A percentile compares a stretch with the other conserved stretches of the same genome.
Conservation (phyloP, 2,797 vertebrate genomes). For the Phalanger gymnotis region DNA sequence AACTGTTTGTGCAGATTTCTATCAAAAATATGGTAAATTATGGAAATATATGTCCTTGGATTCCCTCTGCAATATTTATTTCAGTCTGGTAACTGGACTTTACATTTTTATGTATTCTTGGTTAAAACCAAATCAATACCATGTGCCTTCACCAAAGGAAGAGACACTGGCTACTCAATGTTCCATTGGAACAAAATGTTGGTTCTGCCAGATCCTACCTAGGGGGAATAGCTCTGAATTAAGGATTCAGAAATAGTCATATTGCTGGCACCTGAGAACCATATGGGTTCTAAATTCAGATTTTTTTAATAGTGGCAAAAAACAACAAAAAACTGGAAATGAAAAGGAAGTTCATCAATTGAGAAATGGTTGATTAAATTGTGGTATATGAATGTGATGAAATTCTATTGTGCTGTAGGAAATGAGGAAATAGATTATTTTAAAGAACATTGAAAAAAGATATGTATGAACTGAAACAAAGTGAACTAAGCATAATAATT, state of each 20-base stretch:
- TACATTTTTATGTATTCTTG: background rate
- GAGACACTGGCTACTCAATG: background rate
- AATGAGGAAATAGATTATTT: background rate
- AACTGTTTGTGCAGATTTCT: conserved; percentile 56
- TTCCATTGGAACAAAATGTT: background rate
- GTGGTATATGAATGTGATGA: background rate
- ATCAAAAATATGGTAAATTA: conserved; percentile 50
- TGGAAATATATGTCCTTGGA: conserved; percentile 24
- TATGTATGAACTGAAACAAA: background rate
- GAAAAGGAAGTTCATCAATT: background rate
- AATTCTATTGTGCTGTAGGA: background rate
- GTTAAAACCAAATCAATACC: background rate
- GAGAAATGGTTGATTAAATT: background rate
- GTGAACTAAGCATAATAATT: background rate
- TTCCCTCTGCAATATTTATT: conserved; percentile 47
- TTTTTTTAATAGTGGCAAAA: background rate
- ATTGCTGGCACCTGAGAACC: background rate
- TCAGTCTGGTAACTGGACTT: conserved; percentile 23
- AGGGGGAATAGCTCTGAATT: too few relatives aligned
- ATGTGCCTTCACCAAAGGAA: background rate
- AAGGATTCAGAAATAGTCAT: background rate
- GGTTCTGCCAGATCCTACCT: background rate
- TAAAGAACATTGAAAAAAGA: background rate
- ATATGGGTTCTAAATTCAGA: background rate
- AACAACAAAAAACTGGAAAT: background rate